A percentile compares a stretch with the other conserved stretches of the same genome.
Conservation (phyloP, 2,113 vertebrate genomes). For the Bubo scandiacus region DNA sequence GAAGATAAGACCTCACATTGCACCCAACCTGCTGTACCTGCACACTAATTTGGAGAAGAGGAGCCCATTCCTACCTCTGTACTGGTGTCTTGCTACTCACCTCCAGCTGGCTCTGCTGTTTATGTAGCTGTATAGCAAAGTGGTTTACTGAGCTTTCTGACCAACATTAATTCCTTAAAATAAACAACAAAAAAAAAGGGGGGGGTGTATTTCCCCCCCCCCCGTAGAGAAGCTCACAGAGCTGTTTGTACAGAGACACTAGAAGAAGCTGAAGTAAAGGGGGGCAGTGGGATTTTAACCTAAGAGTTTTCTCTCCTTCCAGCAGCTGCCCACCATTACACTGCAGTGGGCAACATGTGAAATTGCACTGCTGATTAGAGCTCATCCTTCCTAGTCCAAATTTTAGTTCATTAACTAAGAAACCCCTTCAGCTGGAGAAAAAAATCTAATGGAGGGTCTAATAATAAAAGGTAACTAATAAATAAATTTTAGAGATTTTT, state of each 20-base stretch:
- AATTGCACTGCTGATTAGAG: not conserved
- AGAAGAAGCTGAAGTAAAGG: not conserved
- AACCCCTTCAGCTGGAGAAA: not conserved
- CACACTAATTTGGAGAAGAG: accelerated
- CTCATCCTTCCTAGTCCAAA: not conserved
- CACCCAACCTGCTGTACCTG: accelerated
- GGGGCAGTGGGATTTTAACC: not conserved
- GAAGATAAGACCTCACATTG: not conserved
- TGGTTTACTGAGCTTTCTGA: not conserved
- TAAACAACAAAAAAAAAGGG: not conserved
- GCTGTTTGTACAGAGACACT: accelerated
- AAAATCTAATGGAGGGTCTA: not conserved
- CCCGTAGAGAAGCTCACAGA: not conserved
- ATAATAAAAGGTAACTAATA: not conserved
- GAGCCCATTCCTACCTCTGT: not conserved
- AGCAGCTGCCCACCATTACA: not conserved
- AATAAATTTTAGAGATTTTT: not conserved
- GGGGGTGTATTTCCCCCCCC: accelerated
- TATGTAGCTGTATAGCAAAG: accelerated
- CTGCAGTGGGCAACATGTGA: not conserved
- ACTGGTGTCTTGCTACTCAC: not conserved
- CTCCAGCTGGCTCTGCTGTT: not conserved
- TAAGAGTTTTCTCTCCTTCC: not conserved
- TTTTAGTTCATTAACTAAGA: not conserved
- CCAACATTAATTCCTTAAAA: not conserved